phyloP scores from a whole-genome alignment of 2,888 invertebrate species.

The Pharmacophagus antenor region DNA sequence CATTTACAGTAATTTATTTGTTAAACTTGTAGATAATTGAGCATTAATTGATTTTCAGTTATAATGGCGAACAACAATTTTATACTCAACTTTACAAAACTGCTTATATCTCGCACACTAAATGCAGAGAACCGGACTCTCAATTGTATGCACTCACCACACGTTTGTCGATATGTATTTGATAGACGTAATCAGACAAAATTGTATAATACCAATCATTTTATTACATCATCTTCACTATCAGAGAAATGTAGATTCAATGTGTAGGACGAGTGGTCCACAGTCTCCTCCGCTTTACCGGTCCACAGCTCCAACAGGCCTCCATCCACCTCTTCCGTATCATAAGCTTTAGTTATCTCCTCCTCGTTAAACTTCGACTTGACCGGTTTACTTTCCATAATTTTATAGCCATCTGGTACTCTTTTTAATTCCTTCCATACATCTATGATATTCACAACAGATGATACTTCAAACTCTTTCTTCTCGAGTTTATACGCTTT shows the following conservation, averaged over 20 bases:
- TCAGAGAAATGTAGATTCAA: slow-evolving; percentile 38
- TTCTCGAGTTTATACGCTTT: slow-evolving; percentile 43
- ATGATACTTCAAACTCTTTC: slow-evolving; percentile 52
- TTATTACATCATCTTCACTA: slow-evolving; percentile 36
- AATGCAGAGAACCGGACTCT: no score
- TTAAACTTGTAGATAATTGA: no score
- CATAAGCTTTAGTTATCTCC: slow-evolving; percentile 56
- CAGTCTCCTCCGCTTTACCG: slow-evolving; percentile 35
- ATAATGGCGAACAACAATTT: no score
- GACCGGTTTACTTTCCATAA: slow-evolving; percentile 40
- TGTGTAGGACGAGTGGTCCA: slow-evolving; percentile 33
- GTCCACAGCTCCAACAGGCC: slow-evolving; percentile 62
- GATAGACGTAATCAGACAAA: no score
- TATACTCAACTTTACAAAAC: no score
- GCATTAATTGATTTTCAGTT: no score
- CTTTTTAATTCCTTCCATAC: slow-evolving; percentile 54
- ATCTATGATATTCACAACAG: slow-evolving; percentile 49
- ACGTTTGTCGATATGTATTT: no score
- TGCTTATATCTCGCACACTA: no score
- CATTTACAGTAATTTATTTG: no score
- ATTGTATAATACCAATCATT: slow-evolving; percentile 19
- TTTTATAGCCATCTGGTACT: slow-evolving; percentile 50
- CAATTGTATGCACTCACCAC: no score
- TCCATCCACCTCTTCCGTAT: slow-evolving; percentile 56
- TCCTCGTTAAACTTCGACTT: slow-evolving; percentile 48